Evolutionary conservation across 2,113 vertebrate species (phyloP).

Genomic region (Phaethon lepturus): DNA sequence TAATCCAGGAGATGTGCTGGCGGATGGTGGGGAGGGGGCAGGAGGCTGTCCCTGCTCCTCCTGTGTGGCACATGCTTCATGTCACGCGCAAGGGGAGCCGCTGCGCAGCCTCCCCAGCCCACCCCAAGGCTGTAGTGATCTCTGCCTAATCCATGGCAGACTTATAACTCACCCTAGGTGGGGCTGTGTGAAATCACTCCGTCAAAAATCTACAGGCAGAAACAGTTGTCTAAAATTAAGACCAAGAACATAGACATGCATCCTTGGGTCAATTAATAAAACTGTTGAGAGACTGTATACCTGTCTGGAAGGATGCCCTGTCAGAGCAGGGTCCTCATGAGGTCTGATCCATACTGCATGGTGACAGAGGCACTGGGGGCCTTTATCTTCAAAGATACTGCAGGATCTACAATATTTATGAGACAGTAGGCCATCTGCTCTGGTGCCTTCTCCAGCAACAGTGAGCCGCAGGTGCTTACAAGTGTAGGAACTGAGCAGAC

Average conservation of each 20-base stretch:
- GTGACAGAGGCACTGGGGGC: background rate
- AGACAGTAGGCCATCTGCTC: background rate
- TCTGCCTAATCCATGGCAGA: background rate
- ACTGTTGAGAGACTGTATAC: background rate
- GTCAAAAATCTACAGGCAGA: background rate
- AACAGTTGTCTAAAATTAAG: background rate
- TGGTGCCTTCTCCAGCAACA: background rate
- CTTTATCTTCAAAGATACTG: background rate
- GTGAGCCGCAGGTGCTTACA: background rate
- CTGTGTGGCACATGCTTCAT: background rate
- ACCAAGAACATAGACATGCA: background rate
- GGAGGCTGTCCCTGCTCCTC: background rate
- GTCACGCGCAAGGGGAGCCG: background rate
- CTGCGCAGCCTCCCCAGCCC: background rate
- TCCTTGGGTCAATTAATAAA: background rate
- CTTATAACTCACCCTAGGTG: background rate
- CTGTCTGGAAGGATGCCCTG: background rate
- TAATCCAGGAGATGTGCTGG: conserved; percentile 19
- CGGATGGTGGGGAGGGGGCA: background rate
- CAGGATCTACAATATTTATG: background rate
- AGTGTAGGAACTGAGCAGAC: background rate
- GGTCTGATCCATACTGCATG: background rate
- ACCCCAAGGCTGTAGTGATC: background rate
- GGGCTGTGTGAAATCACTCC: background rate
- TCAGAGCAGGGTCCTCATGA: background rate